Conservation (phyloP, 2,888 invertebrate species). For the Hydrotaea cyrtoneurina region DNA sequence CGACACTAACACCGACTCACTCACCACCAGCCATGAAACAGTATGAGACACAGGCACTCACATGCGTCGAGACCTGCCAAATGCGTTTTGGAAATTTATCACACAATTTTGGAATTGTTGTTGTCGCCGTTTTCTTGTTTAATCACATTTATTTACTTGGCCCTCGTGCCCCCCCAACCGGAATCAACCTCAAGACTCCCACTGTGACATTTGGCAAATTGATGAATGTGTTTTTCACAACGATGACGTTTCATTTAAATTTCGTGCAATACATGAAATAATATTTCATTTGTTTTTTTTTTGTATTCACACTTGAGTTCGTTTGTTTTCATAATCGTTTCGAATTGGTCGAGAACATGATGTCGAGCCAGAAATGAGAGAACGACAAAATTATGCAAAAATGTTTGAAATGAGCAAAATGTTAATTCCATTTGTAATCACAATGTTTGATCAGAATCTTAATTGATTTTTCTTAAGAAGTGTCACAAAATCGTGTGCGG, state of each 20-base stretch:
- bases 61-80: not conserved
- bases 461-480: conserved; percentile 51
- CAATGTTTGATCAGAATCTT: conserved; percentile 43
- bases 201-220: not conserved
- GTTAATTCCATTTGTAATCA: conserved; percentile 34
- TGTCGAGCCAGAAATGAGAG: not conserved
- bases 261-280: not conserved
- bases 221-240: not conserved
- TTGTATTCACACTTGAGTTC: not conserved
- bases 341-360: not conserved
- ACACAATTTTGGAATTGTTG: conserved; percentile 1
- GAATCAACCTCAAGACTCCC: too few species aligned
- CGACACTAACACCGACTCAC: not conserved
- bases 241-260: conserved; percentile 4
- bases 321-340: not conserved
- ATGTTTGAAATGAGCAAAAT: conserved; percentile 22
- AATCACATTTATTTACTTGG: not conserved
- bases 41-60: not conserved
- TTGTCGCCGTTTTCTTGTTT: not conserved
- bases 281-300: not conserved
- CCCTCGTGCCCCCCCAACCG: not conserved
- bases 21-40: not conserved
- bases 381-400: not conserved
- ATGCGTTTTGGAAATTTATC: not conserved
- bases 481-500: conserved; percentile 44